Evolutionary conservation across 2,888 invertebrate species (phyloP).

Genomic region (Cerastis leucographa): DNA sequence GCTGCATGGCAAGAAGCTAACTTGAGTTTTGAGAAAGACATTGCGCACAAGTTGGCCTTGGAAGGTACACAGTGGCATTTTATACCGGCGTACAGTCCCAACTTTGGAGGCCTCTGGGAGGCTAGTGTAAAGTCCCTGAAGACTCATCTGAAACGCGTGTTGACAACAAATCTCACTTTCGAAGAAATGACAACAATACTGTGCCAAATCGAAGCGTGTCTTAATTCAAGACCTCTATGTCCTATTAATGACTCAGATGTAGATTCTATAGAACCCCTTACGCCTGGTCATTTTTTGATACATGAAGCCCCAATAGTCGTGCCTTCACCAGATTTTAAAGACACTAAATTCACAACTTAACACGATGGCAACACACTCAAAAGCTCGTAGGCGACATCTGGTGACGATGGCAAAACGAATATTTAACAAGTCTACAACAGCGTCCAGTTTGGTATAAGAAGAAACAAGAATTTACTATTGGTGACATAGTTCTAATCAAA

Average conservation of each 20-base stretch:
- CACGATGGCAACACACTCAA: slow-evolving; percentile 1
- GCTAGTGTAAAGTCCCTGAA: neutral
- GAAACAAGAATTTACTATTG: neutral
- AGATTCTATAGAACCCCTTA: slow-evolving; percentile 2
- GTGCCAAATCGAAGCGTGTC: slow-evolving; percentile 3
- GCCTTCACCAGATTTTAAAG: neutral
- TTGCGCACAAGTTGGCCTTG: neutral
- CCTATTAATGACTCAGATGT: slow-evolving; percentile 8
- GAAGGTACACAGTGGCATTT: slow-evolving; percentile 3
- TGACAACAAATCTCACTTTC: neutral
- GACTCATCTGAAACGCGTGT: neutral
- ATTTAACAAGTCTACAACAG: slow-evolving; percentile 10
- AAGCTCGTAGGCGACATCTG: slow-evolving; percentile 6
- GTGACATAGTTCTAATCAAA: neutral
- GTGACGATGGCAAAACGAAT: neutral
- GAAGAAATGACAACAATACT: slow-evolving; percentile 8
- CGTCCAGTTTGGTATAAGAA: neutral
- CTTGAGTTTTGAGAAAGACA: slow-evolving; percentile 8
- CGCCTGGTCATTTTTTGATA: neutral
- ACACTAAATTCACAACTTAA: neutral
- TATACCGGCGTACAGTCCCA: neutral
- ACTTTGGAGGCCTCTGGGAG: neutral
- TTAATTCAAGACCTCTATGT: slow-evolving; percentile 7
- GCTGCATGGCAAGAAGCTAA: slow-evolving; percentile 6
- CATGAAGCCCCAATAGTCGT: slow-evolving; percentile 1